Evolutionary conservation across 2,888 invertebrate genomes (phyloP).

Genomic region (Zygaena filipendulae): DNA sequence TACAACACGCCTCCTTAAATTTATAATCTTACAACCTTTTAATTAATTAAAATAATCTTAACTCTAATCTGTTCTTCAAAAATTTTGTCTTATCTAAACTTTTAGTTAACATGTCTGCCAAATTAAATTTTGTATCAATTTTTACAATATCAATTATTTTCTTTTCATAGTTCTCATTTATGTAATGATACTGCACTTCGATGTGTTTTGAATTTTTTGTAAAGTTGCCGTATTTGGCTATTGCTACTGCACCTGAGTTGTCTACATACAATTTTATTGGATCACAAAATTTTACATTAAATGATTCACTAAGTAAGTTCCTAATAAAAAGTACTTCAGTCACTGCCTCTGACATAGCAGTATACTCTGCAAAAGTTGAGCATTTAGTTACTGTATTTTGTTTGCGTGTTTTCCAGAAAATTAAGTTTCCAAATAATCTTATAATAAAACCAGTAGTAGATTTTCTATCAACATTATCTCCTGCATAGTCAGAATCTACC

Average conservation of each 20-base stretch:
- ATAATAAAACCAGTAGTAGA: no score
- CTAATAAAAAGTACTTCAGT: conserved; percentile 9
- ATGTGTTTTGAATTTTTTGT: no score
- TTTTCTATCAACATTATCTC: conserved; percentile 22
- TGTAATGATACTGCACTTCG: no score
- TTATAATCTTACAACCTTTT: no score
- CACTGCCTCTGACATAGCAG: conserved; percentile 15
- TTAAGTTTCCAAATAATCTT: no score
- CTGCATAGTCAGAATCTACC: conserved; percentile 30
- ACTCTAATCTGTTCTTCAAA: conserved; percentile 6
- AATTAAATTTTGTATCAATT: conserved; percentile 19
- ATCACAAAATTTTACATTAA: conserved; percentile 7
- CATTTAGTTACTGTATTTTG: no score
- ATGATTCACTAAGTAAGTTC: conserved; percentile 6
- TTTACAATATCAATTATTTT: conserved; percentile 13
- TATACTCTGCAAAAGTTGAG: conserved; percentile 17
- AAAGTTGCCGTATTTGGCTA: conserved; percentile 13
- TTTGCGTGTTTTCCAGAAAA: conserved; percentile 14
- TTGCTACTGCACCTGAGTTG: conserved; percentile 16
- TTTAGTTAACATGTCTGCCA: conserved; percentile 19
- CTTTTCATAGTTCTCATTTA: conserved; percentile 10
- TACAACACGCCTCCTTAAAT: no score
- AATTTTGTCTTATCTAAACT: conserved; percentile 8
- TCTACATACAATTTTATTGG: conserved; percentile 16
- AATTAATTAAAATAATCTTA: no score